Percentiles rank a stretch among this genome's conserved stretches.
These are phyloP conservation scores for Carapus acus DNA, from an alignment of 2,797 vertebrate species.

Conservation along the genomic window DNA sequence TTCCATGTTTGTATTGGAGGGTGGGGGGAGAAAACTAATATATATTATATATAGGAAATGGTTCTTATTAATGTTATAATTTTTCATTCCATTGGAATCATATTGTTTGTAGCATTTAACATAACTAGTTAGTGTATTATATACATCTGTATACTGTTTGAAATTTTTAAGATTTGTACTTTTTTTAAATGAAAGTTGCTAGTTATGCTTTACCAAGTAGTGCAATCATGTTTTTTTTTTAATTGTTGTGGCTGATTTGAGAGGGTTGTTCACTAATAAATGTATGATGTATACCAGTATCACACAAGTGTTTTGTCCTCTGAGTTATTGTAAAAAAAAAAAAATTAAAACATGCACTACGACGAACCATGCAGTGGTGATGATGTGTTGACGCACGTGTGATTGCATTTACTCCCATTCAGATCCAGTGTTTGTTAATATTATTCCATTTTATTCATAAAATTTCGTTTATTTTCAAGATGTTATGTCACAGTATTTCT, in stretches of 20 bases:
- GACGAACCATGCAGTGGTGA: too few relatives aligned
- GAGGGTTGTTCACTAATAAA: conserved; percentile 99
- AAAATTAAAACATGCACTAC: too few relatives aligned
- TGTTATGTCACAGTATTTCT: too few relatives aligned
- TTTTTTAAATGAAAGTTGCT: conserved; percentile 99
- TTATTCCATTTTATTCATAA: too few relatives aligned
- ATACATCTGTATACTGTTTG: conserved; percentile 99
- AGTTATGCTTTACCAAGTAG: conserved; percentile 99
- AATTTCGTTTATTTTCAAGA: too few relatives aligned
- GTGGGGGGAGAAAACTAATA: conserved; percentile 85
- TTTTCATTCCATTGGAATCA: conserved; percentile 99
- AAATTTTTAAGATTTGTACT: conserved; percentile 99
- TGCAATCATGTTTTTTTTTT: conserved; percentile 99
- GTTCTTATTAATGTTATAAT: conserved; percentile 99
- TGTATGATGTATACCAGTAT: conserved; percentile 97
- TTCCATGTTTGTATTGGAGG: conserved; percentile 99
- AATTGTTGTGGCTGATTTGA: conserved; percentile 99
- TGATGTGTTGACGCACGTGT: too few relatives aligned
- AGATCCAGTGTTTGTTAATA: too few relatives aligned
- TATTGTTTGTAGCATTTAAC: conserved; percentile 99
- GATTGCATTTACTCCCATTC: too few relatives aligned
- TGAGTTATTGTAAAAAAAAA: neutral
- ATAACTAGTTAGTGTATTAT: conserved; percentile 99
- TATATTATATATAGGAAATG: conserved; percentile 99
- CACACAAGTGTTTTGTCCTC: conserved; percentile 33